Evolutionary conservation across 2,797 vertebrate genomes (phyloP).

Genomic region (Tamandua tetradactyla): DNA sequence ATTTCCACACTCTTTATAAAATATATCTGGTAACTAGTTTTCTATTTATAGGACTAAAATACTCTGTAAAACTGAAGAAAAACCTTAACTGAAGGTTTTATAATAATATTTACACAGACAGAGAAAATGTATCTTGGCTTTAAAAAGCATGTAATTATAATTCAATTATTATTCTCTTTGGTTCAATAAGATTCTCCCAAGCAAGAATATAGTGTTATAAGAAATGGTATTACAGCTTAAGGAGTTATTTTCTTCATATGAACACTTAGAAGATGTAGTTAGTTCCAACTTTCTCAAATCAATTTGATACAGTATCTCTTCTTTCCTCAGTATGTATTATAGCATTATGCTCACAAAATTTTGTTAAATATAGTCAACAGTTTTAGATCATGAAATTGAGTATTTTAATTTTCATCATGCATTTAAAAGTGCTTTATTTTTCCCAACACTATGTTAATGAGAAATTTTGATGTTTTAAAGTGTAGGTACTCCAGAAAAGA

Average conservation of each 20-base stretch:
- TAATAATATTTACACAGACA: slow-evolving; percentile 65
- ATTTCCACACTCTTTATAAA: slow-evolving; percentile 19
- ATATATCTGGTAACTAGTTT: neutral
- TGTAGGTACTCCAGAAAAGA: too few species aligned
- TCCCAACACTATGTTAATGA: neutral
- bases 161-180: slow-evolving; percentile 31
- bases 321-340: slow-evolving; percentile 35
- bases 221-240: neutral
- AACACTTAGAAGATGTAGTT: slow-evolving; percentile 14
- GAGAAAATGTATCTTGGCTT: slow-evolving; percentile 11
- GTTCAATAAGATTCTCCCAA: neutral
- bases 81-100: neutral
- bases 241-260: slow-evolving; percentile 16
- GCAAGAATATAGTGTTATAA: slow-evolving; percentile 43
- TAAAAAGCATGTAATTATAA: slow-evolving; percentile 16
- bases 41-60: slow-evolving; percentile 40
- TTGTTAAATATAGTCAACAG: neutral
- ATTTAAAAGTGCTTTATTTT: slow-evolving; percentile 30
- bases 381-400: slow-evolving; percentile 9
- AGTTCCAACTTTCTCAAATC: neutral
- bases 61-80: neutral
- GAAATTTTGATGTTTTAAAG: neutral
- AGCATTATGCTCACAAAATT: neutral
- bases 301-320: neutral
- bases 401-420: slow-evolving; percentile 44